Evolutionary conservation across 2,797 vertebrate species (phyloP).

Genomic region (Pseudocheirus occidentalis): DNA sequence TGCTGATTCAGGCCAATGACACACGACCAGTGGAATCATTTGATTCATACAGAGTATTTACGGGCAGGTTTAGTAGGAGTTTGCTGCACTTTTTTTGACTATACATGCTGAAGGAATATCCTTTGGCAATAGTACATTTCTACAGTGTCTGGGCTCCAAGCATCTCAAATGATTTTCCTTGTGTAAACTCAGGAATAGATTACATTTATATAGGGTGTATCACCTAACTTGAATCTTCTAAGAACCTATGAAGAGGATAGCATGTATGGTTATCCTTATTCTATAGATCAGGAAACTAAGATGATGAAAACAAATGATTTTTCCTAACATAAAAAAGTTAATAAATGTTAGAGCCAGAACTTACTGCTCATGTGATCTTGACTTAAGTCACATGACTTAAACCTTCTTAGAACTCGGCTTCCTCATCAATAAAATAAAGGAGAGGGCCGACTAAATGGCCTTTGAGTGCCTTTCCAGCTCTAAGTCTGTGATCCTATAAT

Average conservation of each 20-base stretch:
- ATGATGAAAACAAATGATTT: not conserved
- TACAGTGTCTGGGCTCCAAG: not conserved
- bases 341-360: not conserved
- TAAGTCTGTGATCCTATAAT: not conserved
- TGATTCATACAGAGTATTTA: not conserved
- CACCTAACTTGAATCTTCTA: not conserved
- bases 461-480: not conserved
- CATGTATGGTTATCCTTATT: not conserved
- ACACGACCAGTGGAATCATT: not conserved
- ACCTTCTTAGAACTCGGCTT: not conserved
- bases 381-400: not conserved
- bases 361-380: not conserved
- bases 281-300: not conserved
- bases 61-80: not conserved
- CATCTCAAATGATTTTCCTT: not conserved
- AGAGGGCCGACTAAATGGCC: not conserved
- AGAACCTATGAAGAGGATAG: not conserved
- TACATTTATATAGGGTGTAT: not conserved
- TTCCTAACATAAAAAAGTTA: not conserved
- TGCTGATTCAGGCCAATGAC: not conserved
- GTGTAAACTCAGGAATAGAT: not conserved
- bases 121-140: not conserved
- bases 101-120: not conserved
- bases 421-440: not conserved
- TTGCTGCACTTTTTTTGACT: not conserved